These are phyloP conservation scores for Dascillus cervinus DNA, from an alignment of 2,888 invertebrate genomes.

Conservation along the genomic window DNA sequence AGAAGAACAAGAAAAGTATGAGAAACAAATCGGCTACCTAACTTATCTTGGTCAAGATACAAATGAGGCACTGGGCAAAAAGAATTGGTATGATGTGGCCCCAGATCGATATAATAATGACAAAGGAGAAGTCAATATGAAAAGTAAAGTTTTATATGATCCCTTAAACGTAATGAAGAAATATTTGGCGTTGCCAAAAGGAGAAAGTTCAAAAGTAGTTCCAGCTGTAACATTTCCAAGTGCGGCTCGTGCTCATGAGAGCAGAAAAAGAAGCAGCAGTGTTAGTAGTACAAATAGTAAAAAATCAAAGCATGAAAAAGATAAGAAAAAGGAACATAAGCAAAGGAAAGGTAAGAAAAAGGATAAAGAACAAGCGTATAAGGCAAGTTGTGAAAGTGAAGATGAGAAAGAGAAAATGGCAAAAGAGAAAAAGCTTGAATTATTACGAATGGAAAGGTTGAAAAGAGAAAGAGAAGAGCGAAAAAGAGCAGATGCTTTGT, in stretches of 20 bases:
- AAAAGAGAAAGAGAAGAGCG: conserved; percentile 76
- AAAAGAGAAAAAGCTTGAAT: conserved; percentile 48
- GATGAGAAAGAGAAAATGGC: conserved; percentile 28
- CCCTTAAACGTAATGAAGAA: conserved; percentile 65
- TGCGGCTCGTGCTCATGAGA: too few relatives aligned
- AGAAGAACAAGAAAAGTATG: conserved; percentile 90
- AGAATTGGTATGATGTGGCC: conserved; percentile 81
- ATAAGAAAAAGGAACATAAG: conserved; percentile 25
- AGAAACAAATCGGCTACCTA: conserved; percentile 93
- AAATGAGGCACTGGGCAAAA: conserved; percentile 74
- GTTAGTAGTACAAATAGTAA: conserved; percentile 35
- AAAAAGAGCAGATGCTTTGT: conserved; percentile 57
- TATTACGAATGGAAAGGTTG: conserved; percentile 69
- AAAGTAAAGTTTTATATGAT: conserved; percentile 62
- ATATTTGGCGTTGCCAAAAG: conserved; percentile 33
- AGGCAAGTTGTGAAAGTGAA: conserved; percentile 18
- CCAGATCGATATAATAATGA: conserved; percentile 50
- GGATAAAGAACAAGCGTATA: conserved; percentile 10
- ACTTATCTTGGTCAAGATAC: conserved; percentile 94
- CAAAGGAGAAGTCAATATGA: conserved; percentile 55
- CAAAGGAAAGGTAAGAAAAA: conserved; percentile 20
- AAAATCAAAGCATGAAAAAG: conserved; percentile 28
- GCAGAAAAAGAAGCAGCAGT: conserved; percentile 23
- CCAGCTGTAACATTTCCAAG: conserved; percentile 10
- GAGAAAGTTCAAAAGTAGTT: conserved; percentile 10